Base-by-base conservation (phyloP, 2,113 vertebrate species). In the Leptocoma aspasia region DNA sequence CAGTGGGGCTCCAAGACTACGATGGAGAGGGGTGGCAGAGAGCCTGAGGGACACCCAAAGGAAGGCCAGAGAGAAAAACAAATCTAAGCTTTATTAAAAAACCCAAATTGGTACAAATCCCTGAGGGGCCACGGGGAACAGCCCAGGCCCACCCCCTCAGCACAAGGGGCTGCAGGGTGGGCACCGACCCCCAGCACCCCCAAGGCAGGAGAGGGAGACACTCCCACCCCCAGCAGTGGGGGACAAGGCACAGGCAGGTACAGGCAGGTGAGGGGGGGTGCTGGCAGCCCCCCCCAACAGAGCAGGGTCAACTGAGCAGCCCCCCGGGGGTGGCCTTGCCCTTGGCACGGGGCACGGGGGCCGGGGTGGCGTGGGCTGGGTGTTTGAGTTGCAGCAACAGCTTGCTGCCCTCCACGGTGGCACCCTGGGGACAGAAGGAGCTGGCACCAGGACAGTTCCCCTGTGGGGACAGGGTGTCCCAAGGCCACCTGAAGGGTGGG, bases 401-500 rank as follows among this genome's bases (percentile, higher is more conserved):
- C 79, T 77, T n/a, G 35, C 41, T 69, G 63, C 63, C 87, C 56
- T 90, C 79, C 54, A 90, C 2, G 15, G 54, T 90, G 79, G 54
- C 79, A 76, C 79, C 87, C 87, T 90, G 56, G 30, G 41, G 63
- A 90, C 47, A 54, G 4, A 12, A 47, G 12, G 30, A 82, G 41
- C 14, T 31, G 64, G 45, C 87, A 47, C 12, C 3, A 1, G 22
- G 27, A 72, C 63, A 41, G 39, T 14, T 20, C 9, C 18, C 44
- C 52, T 23, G 6, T 4, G 7, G 18, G 44, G 27, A 37, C 0
- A 0, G n/a, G 31, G 3, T 9, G 49, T 42, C 57, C 66, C 56
- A 63, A 4, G 20, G 47, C 20, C 7, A 39, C 13, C 27, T 0
- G 7, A 57, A 13, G 45, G 45, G 13, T 28, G 53, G 13, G 15